phyloP scores from a whole-genome alignment of 2,888 invertebrate genomes.

The Drosophila testacea region DNA sequence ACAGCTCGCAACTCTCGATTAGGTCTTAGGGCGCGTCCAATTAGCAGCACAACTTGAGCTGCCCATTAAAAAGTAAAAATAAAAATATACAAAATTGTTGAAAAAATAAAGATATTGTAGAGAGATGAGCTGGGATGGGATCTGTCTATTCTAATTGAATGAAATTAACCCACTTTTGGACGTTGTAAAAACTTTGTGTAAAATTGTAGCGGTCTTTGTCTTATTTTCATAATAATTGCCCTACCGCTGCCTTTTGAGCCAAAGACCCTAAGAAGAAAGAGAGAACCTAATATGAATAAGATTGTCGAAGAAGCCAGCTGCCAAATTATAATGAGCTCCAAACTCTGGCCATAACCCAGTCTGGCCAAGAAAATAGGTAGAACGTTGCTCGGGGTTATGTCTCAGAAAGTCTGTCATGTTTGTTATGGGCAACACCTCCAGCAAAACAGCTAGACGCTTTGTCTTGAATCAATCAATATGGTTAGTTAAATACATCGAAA shows the following conservation, averaged over 20 bases:
- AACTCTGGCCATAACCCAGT: conserved; percentile 25
- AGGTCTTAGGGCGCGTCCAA: conserved; percentile 64
- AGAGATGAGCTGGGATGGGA: conserved; percentile 12
- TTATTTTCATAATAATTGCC: conserved; percentile 68
- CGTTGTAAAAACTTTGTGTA: conserved; percentile 49
- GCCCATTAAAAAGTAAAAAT: conserved; percentile 48
- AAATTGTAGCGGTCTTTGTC: conserved; percentile 49
- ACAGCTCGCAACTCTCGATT: conserved; percentile 40
- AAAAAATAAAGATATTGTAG: conserved; percentile 21
- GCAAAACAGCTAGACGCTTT: conserved; percentile 15
- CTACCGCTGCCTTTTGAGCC: background rate
- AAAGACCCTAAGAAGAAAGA: conserved; percentile 14
- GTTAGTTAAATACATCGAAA: conserved; percentile 23
- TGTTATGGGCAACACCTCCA: conserved; percentile 47
- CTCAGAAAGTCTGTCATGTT: background rate
- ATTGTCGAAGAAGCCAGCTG: conserved; percentile 51
- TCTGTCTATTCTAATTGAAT: conserved; percentile 75
- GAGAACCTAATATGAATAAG: conserved; percentile 53
- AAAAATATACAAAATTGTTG: conserved; percentile 4
- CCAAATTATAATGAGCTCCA: conserved; percentile 62
- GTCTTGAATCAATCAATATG: conserved; percentile 61
- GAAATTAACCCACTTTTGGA: conserved; percentile 73
- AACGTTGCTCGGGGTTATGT: conserved; percentile 35
- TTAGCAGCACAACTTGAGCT: conserved; percentile 59
- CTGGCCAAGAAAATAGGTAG: conserved; percentile 26